Evolutionary conservation across 2,888 invertebrate species (phyloP).

Genomic region (Oeneis ivallda): DNA sequence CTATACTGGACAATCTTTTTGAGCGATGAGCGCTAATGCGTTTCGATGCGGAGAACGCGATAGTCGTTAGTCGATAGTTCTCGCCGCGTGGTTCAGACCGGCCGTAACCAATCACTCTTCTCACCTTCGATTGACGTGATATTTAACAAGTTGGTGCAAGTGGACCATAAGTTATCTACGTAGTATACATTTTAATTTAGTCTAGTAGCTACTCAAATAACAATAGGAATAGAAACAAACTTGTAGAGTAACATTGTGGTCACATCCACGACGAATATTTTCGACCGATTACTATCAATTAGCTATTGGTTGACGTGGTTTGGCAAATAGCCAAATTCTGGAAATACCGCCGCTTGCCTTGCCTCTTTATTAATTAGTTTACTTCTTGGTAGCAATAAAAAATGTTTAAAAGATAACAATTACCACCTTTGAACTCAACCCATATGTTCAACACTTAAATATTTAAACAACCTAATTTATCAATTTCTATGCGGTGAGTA

Average conservation of each 20-base stretch:
- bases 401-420: slow-evolving; percentile 44
- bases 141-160: too few species aligned
- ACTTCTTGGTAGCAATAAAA: slow-evolving; percentile 65
- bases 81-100: too few species aligned
- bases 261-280: slow-evolving; percentile 26
- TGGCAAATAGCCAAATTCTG: slow-evolving; percentile 58
- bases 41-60: too few species aligned
- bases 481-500: background rate
- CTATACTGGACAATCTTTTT: too few species aligned
- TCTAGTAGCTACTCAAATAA: background rate
- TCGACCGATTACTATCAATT: slow-evolving; percentile 37
- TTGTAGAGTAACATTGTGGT: slow-evolving; percentile 15
- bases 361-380: slow-evolving; percentile 65
- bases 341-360: slow-evolving; percentile 58
- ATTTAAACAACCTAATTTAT: slow-evolving; percentile 19
- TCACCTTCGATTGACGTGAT: too few species aligned
- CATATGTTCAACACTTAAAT: slow-evolving; percentile 17
- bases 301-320: slow-evolving; percentile 42
- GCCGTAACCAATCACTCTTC: too few species aligned
- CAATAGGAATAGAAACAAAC: background rate
- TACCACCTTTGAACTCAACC: slow-evolving; percentile 34
- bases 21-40: too few species aligned
- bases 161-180: too few species aligned
- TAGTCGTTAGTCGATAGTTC: too few species aligned
- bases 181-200: too few species aligned